phyloP scores from a whole-genome alignment of 2,888 invertebrate genomes.

The Nebria salina region DNA sequence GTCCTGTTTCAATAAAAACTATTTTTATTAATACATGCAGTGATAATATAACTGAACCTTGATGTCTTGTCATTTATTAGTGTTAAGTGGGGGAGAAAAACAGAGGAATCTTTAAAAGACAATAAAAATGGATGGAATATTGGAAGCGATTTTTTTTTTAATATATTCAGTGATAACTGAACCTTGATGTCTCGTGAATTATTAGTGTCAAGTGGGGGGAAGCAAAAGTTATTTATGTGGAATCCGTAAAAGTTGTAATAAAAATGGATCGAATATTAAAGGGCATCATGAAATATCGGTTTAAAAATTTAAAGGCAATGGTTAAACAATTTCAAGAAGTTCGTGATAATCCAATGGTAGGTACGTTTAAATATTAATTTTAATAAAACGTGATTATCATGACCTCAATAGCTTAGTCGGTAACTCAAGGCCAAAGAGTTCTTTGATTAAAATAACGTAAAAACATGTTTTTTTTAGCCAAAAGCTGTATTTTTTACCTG shows the following conservation, averaged over 20 bases:
- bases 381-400: conserved; percentile 6
- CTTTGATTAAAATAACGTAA: neutral
- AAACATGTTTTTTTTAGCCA: conserved; percentile 72
- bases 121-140: too few species aligned
- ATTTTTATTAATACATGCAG: neutral
- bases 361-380: neutral
- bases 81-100: neutral
- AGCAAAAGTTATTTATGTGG: conserved; percentile 23
- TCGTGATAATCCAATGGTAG: conserved; percentile 86
- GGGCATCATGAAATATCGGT: conserved; percentile 90
- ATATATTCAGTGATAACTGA: conserved; percentile 3
- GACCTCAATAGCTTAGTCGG: neutral
- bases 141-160: neutral
- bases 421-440: conserved; percentile 16
- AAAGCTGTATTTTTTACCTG: conserved; percentile 97
- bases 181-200: neutral
- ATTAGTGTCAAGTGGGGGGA: conserved; percentile 32
- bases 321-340: conserved; percentile 93
- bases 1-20: conserved; percentile 16
- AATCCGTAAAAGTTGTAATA: conserved; percentile 6
- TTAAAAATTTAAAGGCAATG: conserved; percentile 83
- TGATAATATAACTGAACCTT: conserved; percentile 34
- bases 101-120: too few species aligned
- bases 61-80: neutral
- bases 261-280: conserved; percentile 87